A percentile compares a stretch with the other conserved stretches of the same genome.
phyloP scores from a whole-genome alignment of 2,113 vertebrate species.

The Lipophrys pholis region DNA sequence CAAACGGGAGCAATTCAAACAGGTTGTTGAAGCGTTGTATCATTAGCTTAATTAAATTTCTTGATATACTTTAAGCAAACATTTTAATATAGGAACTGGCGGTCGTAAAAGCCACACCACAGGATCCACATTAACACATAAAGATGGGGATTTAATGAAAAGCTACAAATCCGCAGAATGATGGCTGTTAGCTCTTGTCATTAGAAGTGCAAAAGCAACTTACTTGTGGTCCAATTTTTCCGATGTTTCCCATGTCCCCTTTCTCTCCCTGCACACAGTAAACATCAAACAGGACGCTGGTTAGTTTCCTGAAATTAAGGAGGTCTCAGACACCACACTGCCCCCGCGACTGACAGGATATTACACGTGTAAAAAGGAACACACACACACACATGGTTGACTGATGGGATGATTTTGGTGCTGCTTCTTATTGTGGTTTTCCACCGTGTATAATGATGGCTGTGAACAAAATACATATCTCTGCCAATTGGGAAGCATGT shows the following conservation, averaged over 20 bases:
- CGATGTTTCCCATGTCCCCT: slow-evolving; percentile 90
- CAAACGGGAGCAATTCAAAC: slow-evolving; percentile 3
- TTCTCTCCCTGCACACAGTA: slow-evolving; percentile 89
- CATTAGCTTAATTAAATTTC: not conserved
- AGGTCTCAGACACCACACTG: slow-evolving; percentile 12
- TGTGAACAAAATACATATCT: slow-evolving; percentile 34
- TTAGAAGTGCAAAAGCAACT: slow-evolving; percentile 69
- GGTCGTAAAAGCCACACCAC: slow-evolving; percentile 16
- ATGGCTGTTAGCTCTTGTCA: slow-evolving; percentile 8
- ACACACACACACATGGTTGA: slow-evolving; percentile 23
- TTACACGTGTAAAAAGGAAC: slow-evolving; percentile 33
- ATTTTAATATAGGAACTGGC: not conserved
- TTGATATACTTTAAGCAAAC: not conserved
- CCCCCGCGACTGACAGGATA: slow-evolving; percentile 7
- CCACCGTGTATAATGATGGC: slow-evolving; percentile 44
- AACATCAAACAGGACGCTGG: slow-evolving; percentile 51
- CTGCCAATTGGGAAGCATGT: slow-evolving; percentile 54
- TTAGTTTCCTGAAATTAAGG: slow-evolving; percentile 59
- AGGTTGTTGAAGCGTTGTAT: not conserved
- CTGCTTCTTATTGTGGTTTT: slow-evolving; percentile 31
- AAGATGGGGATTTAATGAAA: slow-evolving; percentile 24
- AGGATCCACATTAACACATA: not conserved
- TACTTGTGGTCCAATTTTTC: slow-evolving; percentile 93
- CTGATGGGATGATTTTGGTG: slow-evolving; percentile 5
- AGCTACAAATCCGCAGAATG: slow-evolving; percentile 17